Conservation (phyloP, 1,140 invertebrate species). For the Episyrphus balteatus region DNA sequence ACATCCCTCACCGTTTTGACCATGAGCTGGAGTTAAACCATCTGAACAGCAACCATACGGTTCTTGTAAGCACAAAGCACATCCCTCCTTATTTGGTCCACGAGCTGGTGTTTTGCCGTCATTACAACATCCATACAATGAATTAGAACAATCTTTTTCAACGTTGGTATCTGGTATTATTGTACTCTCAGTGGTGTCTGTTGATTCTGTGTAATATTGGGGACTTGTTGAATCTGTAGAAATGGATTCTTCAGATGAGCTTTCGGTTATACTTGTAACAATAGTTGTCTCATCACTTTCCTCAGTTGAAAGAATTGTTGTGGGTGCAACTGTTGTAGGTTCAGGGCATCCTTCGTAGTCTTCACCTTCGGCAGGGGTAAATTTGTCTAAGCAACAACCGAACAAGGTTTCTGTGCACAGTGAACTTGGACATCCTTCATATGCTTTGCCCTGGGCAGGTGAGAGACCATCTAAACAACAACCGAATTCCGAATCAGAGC, state of each 20-base stretch:
- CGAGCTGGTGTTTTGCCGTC: constrained; percentile 58
- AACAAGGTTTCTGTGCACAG: constrained; percentile 68
- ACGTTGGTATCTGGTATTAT: neutral
- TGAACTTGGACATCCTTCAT: constrained; percentile 63
- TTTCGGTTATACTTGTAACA: constrained; percentile 36
- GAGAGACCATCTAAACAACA: constrained; percentile 87
- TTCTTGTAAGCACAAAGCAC: constrained; percentile 58
- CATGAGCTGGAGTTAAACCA: constrained; percentile 71
- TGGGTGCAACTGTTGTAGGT: constrained; percentile 41
- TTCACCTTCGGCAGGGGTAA: constrained; percentile 67
- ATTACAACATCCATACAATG: constrained; percentile 64
- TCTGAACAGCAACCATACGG: constrained; percentile 84
- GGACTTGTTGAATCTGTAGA: constrained; percentile 14
- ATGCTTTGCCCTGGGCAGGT: constrained; percentile 57
- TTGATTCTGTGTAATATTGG: too few species aligned
- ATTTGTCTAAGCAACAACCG: constrained; percentile 76
- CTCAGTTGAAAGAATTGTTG: constrained; percentile 34
- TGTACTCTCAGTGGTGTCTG: constrained; percentile 23
- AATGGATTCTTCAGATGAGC: constrained; percentile 7
- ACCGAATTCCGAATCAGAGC: constrained; percentile 69
- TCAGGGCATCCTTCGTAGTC: constrained; percentile 72
- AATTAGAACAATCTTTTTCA: constrained; percentile 41
- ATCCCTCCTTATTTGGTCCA: constrained; percentile 61
- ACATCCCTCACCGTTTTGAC: constrained; percentile 70
- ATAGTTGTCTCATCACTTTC: constrained; percentile 36